Base-by-base conservation (phyloP, 1,140 invertebrate genomes). In the Meloidogyne chitwoodi region DNA sequence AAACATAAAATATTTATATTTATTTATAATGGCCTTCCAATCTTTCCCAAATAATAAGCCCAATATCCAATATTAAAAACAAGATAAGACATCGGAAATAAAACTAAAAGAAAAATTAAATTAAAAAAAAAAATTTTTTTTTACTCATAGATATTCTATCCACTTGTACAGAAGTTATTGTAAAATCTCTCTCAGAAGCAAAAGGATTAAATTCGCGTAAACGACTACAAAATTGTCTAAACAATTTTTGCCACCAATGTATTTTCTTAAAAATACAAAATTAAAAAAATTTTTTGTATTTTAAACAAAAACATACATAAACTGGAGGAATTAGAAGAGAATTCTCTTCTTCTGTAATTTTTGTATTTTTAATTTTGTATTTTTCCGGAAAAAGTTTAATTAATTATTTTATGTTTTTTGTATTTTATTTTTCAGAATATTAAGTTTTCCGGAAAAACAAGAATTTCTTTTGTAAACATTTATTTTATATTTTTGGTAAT, bases 91-190 rank as follows among this genome's bases (percentile, higher is more conserved):
- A 75, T 29, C 1, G 63, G 63, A 27, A 76, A 76, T 26, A 76
- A n/a, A 61, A 71, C 74, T 75, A 29, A 1, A 76, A 76, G 12
- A 10, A n/a, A 61, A 31, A 14, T 22, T 14, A 44, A 77, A 75
- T 2, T 38, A 31, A 31, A 34, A 67, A 10, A 19, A 63, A 75
- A 19, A 31, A 34, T 24, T 22, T n/a, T n/a, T n/a, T n/a, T n/a
- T 66, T n/a, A 67, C 69, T 75, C 74, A 74, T 75, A 24, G 65
- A 69, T 12, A 69, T 75, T 19, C 74, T 44, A 22, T 75, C 65
- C 6, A 85, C 84, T 75, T 86, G 85, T 77, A 86, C 84, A 68
- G 83, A 85, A 68, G 85, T 87, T 48, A 86, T 78, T 22, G 81
- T 81, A 80, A 81, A 86, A 41, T 86, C 85, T 1, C 83, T 74